Evolutionary conservation across 2,888 invertebrate species (phyloP), one percentile per base, ranked within the genome.

Genomic region (Chrysolina oricalcia): DNA sequence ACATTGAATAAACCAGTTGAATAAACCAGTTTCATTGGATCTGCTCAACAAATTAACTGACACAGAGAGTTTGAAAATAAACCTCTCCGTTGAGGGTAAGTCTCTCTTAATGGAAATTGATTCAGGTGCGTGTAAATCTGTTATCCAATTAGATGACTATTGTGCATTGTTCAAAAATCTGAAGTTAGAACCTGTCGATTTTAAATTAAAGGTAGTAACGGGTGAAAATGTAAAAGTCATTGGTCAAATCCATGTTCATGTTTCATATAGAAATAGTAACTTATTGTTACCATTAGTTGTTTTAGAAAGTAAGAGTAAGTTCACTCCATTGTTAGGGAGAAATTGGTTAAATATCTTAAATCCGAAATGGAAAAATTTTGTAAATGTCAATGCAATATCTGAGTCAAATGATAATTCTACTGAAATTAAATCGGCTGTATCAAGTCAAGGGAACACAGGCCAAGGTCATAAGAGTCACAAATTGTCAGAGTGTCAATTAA

Each of bases 181-280:
- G 27, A 2, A 23, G 17, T 13, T 62, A 13, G 17, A 56, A 62
- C 40, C 56, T 56, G 72, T 65, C 6, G 19, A 65, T 41, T 65
- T 53, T 43, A 72, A 65, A n/a, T 41, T 72, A 19, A 65, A 41
- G 53, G 56, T 65, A 11, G 65, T 72, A 3, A 72, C 71, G 6
- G 71, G 65, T 5, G 35, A 71, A 35, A 11, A 50, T 13, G 64
- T 71, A 5, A 11, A 15, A 65, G 50, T 71, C 6, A 15, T 71
- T 10, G 71, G 53, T 35, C 46, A 71, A 71, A 21, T 50, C 1
- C 2, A 2, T 62, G 65, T 72, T 1, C 10, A 41, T 41, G 41
- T 72, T 19, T 11, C 11, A 15, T 50, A 35, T 56, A 21, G 35
- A 9, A 21, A 66, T 21, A 53, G 41, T 40, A 9, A 53, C 11